Base-by-base conservation (phyloP, 2,888 invertebrate genomes). In the Lepidonotus clava region DNA sequence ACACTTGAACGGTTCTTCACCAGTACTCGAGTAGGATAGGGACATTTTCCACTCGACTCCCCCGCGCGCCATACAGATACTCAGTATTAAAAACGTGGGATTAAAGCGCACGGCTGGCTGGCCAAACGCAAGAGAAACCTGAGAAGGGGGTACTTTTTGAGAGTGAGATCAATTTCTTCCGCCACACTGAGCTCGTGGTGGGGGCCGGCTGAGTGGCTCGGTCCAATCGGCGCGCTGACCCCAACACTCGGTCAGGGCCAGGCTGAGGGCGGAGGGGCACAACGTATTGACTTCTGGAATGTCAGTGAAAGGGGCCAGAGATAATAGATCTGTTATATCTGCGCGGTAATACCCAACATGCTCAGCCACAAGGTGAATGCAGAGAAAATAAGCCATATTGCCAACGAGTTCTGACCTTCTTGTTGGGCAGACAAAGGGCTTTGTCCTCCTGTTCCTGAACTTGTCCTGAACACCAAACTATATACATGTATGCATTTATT, bases 81-180 rank as follows among this genome's bases (percentile, higher is more conserved):
- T 80, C 80, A n/a, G 80, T 46, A 80, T 80, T 80, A 80, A 80
- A 80, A 80, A 80, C 80, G 6, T 14, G 32, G 80, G 80, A 80
- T 80, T 80, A 80, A 41, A 32, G 46, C 18, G 24, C 32, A 80
- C 80, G 51, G 46, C 51, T 32, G 46, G 32, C 80, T 80, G 80
- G 24, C 2, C n/a, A 80, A 80, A 80, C 32, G 80, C 80, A 80
- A 80, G 80, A 46, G 80, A 18, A 80, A 80, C 41, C 46, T 32
- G 80, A 80, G 80, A 46, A 76, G 41, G 46, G 46, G 46, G 80
- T n/a, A 36, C 46, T 80, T 80, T 80, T 41, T 41, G 51, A 46
- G 51, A 80, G 80, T 80, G 80, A 80, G 80, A 80, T 80, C 80
- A 80, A 80, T 80, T 51, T 80, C 51, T 80, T 80, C 80, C 51